Evolutionary conservation across 2,797 vertebrate genomes (phyloP).

Genomic region (Macropus fuliginosus): DNA sequence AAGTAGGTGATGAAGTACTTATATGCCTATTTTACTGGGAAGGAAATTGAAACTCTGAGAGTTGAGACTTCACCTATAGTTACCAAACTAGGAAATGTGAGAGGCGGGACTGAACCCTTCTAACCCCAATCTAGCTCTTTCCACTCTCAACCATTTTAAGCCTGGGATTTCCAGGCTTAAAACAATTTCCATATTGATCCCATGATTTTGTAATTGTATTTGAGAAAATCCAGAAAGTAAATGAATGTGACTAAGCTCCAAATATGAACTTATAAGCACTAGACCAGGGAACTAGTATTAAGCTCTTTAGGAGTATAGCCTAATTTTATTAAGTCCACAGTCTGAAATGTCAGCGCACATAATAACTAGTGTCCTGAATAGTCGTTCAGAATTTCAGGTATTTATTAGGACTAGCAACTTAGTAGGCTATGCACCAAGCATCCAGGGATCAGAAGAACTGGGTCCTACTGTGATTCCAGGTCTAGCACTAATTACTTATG

Average conservation of each 20-base stretch:
- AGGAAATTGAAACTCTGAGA: not conserved
- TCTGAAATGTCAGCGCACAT: not conserved
- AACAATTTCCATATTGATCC: not conserved
- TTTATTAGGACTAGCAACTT: not conserved
- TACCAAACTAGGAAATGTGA: not conserved
- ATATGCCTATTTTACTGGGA: not conserved
- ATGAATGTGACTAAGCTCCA: not conserved
- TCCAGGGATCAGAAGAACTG: not conserved
- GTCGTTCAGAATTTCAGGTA: not conserved
- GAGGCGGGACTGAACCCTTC: not conserved
- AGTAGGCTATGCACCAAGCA: not conserved
- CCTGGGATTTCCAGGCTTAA: not conserved
- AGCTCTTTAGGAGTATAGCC: not conserved
- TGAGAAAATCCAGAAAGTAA: not conserved
- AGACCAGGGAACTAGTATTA: not conserved
- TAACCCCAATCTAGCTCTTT: not conserved
- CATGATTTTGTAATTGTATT: not conserved
- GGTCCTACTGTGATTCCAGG: not conserved
- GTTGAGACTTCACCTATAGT: not conserved
- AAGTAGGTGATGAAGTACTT: not conserved
- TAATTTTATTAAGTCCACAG: not conserved
- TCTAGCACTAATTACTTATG: not conserved
- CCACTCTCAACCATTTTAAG: not conserved
- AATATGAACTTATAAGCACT: not conserved
- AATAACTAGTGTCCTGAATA: not conserved